Evolutionary conservation across 2,113 vertebrate genomes (phyloP).

Genomic region (Eolophus roseicapilla): DNA sequence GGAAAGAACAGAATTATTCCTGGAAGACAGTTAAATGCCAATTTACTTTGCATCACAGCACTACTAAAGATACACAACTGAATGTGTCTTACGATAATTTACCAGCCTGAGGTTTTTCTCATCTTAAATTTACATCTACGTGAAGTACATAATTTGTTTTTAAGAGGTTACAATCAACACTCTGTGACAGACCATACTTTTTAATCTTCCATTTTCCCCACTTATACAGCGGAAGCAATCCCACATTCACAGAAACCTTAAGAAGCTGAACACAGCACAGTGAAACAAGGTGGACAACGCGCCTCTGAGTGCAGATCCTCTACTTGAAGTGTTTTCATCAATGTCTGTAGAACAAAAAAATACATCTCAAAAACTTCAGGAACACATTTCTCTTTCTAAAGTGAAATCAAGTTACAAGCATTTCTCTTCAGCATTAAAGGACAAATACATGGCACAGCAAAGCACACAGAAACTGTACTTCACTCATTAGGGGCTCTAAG

Average conservation of each 20-base stretch:
- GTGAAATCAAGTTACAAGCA: not conserved
- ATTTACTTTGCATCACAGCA: not conserved
- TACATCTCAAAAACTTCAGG: not conserved
- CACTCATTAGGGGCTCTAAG: not conserved
- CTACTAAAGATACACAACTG: not conserved
- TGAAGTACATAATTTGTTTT: not conserved
- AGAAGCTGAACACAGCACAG: not conserved
- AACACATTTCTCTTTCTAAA: not conserved
- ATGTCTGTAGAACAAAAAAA: not conserved
- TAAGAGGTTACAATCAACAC: not conserved
- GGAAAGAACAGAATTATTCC: not conserved
- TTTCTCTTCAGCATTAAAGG: not conserved
- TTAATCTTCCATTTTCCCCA: not conserved
- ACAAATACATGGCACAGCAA: not conserved
- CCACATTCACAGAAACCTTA: not conserved
- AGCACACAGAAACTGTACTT: not conserved
- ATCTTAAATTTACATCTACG: not conserved
- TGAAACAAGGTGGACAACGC: not conserved
- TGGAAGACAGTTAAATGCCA: not conserved
- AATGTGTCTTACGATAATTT: fast-evolving
- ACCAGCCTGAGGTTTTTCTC: not conserved
- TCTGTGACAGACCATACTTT: not conserved
- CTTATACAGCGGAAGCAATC: not conserved
- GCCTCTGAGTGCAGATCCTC: not conserved
- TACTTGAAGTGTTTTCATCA: not conserved